These are phyloP conservation scores for Drosophila murphyi DNA, from an alignment of 1,140 invertebrate genomes.

Conservation along the genomic window DNA sequence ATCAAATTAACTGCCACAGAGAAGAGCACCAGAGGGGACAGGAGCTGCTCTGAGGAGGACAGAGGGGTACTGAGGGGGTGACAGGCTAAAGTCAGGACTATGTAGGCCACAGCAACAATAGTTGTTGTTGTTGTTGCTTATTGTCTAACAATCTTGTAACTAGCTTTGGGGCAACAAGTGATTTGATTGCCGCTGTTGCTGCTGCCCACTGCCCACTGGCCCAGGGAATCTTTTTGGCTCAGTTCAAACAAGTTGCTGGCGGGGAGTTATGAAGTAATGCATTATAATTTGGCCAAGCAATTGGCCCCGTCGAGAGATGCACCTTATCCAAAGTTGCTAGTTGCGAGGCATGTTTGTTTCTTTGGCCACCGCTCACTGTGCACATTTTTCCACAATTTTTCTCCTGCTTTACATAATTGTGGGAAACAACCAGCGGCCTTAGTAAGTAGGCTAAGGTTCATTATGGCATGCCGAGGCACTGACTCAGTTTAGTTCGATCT, in stretches of 20 bases:
- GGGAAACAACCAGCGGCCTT: conserved; percentile 79
- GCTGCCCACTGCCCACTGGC: conserved; percentile 46
- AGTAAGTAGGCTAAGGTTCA: conserved; percentile 80
- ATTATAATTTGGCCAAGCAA: conserved; percentile 77
- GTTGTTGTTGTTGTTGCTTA: not conserved
- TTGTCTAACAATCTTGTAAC: conserved; percentile 55
- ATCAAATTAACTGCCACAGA: conserved; percentile 81
- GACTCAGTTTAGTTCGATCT: conserved; percentile 46
- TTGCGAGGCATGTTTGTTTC: conserved; percentile 68
- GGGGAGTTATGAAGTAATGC: conserved; percentile 82
- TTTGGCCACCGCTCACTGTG: conserved; percentile 36
- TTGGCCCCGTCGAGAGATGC: conserved; percentile 68
- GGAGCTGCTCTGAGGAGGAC: not conserved
- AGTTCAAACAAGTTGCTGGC: conserved; percentile 81
- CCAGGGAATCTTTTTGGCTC: conserved; percentile 64
- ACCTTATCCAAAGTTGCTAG: conserved; percentile 62
- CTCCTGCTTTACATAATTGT: conserved; percentile 77
- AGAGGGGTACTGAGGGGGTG: conserved; percentile 11
- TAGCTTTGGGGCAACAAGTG: conserved; percentile 76
- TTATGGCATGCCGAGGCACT: conserved; percentile 73
- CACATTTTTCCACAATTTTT: conserved; percentile 53
- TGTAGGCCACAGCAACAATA: conserved; percentile 61
- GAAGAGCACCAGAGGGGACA: conserved; percentile 55
- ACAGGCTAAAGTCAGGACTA: conserved; percentile 33
- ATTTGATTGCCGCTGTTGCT: conserved; percentile 62